Evolutionary conservation across 2,113 vertebrate genomes (phyloP), one percentile per base, ranked within the genome.

Genomic region (Chloropsis cyanopogon): DNA sequence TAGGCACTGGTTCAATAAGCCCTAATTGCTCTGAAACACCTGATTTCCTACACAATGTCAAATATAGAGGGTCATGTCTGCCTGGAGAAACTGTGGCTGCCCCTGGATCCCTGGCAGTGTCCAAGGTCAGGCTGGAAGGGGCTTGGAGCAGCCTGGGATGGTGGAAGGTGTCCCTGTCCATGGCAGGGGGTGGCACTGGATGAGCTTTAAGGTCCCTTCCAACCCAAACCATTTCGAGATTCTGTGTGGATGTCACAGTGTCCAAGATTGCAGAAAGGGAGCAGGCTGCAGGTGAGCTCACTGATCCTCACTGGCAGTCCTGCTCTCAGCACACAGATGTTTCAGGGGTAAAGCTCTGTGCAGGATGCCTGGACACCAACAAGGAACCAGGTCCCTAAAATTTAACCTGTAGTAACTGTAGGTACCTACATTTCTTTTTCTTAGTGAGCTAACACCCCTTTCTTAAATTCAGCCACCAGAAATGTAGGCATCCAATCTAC

Each of bases 81-180:
- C 63, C 47, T 1, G 1, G 63, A 76, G 63, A 4, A 69, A 35
- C 47, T 61, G 69, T 18, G 61, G 20, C 24, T 90, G 70, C 18
- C 8, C 10, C 63, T 46, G n/a, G 26, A 63, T 11, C 35, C 54
- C 41, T 49, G 79, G 24, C 0, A 69, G 31, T 49, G 10, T 1
- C 35, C 87, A 69, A 63, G 41, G 21, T 1, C 54, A 42, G 47
- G 41, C 0, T 82, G 25, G 41, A 61, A 0, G 0, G 3, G 61
- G 25, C 41, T 46, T 41, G 41, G 63, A 90, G 41, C 35, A 61
- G 1, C 14, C 18, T 56, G 47, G 35, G 6, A 18, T 0, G 7
- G 18, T 42, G 35, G 63, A 11, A 69, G 41, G 21, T 54, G 47
- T 41, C 29, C 24, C 28, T 4, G 6, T 6, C 33, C 39, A 31